Base-by-base conservation (phyloP, 2,113 vertebrate species). In the Meriones unguiculatus region DNA sequence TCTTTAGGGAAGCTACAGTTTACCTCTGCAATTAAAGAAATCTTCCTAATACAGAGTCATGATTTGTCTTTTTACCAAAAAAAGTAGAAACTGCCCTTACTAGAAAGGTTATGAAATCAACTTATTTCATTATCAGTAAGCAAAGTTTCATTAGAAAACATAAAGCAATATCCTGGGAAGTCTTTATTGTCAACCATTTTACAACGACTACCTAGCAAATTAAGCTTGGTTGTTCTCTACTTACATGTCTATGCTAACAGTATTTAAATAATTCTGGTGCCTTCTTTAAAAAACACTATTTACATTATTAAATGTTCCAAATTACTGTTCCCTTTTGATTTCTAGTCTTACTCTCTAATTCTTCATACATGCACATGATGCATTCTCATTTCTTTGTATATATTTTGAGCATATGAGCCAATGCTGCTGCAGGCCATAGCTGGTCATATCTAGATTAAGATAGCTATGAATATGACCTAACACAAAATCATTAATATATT, bases 1-100 rank as follows among this genome's bases (percentile, higher is more conserved):
- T 93, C n/a, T 25, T 93, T 95, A 24, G 97, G 97, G 85, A 90
- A 95, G 54, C 88, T 96, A 90, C 98, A 98, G 85, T 96, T 97
- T 9, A 95, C 90, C 67, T 97, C 98, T 98, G 97, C 90, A 97
- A 97, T 82, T 22, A 70, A 95, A 70, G 35, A 52, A 90, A 93
- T 28, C 30, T 80, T 7, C 72, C 24, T 81, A 64, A 93, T 72
- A 13, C 52, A 89, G 54, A 80, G 38, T 67, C 82, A 86, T 52
- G 30, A 30, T 96, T 81, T 86, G 54, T 30, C 46, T 12, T 95
- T 90, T 90, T 77, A 78, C 57, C 32, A 50, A 80, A n/a, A 46
- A 38, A 89, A 91, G 8, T n/a, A 89, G 75, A 92, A 65, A 15
- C 5, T 81, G 0, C 5, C 24, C 30, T 94, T 54, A 57, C 35